Percentiles rank a stretch among this genome's conserved stretches.
Evolutionary conservation across 2,797 vertebrate genomes (phyloP).

Genomic region (Pipistrellus pipistrellus): DNA sequence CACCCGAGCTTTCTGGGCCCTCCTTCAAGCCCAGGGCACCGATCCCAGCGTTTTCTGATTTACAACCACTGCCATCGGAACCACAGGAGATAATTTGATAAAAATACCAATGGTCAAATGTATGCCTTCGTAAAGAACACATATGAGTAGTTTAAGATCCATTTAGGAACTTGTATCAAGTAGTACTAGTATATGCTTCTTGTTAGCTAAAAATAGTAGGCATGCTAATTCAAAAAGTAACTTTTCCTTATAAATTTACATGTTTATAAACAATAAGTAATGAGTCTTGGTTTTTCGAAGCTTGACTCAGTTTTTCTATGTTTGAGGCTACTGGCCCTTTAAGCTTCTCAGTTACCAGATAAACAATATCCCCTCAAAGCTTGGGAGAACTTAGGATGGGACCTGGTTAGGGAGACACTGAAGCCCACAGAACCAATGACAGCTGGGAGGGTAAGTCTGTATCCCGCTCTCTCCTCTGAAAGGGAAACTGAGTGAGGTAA

Average conservation of each 20-base stretch:
- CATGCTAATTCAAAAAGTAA: neutral
- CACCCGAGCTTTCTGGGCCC: too few species aligned
- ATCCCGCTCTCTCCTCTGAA: neutral
- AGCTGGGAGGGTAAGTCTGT: neutral
- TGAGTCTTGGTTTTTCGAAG: neutral
- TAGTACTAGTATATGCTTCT: neutral
- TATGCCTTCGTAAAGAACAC: neutral
- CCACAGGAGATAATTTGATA: neutral
- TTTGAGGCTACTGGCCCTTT: neutral
- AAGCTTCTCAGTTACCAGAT: neutral
- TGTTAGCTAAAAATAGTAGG: slow-evolving; percentile 4
- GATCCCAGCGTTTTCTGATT: neutral
- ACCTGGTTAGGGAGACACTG: neutral
- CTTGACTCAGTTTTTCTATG: neutral
- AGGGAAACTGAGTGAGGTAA: neutral
- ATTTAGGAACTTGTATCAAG: neutral
- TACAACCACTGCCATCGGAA: neutral
- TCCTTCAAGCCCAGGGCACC: neutral
- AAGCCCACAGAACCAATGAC: neutral
- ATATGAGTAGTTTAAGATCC: neutral
- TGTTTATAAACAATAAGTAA: neutral
- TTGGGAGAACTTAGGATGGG: neutral
- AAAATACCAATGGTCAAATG: neutral
- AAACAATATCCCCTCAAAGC: neutral
- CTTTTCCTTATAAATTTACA: slow-evolving; percentile 16